Conservation (phyloP, 2,888 invertebrate genomes). For the Erannis defoliaria region DNA sequence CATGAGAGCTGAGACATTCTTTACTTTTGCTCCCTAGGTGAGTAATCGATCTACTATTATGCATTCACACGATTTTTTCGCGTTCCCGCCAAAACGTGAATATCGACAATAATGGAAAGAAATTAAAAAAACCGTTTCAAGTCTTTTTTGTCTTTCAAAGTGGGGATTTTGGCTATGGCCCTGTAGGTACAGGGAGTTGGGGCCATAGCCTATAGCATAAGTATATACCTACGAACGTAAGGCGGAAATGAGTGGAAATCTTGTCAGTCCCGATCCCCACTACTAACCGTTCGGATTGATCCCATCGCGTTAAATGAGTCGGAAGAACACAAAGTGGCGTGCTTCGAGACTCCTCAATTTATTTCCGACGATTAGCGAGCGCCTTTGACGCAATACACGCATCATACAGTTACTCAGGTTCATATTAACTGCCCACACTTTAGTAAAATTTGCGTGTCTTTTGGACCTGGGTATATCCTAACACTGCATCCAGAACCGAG, state of each 20-base stretch:
- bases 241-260: slow-evolving; percentile 12
- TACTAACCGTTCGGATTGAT: slow-evolving; percentile 9
- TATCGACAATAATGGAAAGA: no score
- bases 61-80: no score
- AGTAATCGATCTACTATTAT: no score
- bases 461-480: no score
- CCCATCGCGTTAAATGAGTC: slow-evolving; percentile 51
- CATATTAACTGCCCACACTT: not conserved
- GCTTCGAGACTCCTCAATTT: slow-evolving; percentile 59
- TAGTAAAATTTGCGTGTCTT: not conserved
- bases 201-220: not conserved
- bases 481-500: no score
- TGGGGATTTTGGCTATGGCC: no score
- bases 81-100: no score
- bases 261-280: slow-evolving; percentile 8
- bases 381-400: slow-evolving; percentile 46
- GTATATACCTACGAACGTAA: not conserved
- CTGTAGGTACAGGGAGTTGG: not conserved
- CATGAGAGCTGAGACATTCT: no score
- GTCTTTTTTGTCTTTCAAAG: no score
- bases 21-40: no score
- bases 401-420: slow-evolving; percentile 17
- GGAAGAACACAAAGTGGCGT: slow-evolving; percentile 58
- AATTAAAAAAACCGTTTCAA: no score
- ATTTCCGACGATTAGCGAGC: slow-evolving; percentile 64